phyloP scores from a whole-genome alignment of 2,113 vertebrate genomes.

The Menura novaehollandiae region DNA sequence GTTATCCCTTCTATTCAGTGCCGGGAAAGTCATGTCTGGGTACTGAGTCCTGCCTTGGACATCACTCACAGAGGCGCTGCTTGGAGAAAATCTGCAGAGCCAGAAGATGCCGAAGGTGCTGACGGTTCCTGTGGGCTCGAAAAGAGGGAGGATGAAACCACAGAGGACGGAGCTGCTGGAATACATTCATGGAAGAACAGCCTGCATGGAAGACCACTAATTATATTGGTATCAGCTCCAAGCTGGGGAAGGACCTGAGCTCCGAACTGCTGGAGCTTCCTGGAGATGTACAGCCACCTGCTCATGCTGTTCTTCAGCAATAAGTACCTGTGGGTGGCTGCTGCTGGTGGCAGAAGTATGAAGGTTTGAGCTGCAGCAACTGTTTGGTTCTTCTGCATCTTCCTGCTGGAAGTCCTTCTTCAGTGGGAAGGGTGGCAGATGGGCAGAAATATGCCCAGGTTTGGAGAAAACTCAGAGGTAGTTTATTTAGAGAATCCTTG shows the following conservation, averaged over 20 bases:
- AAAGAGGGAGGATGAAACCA: neutral
- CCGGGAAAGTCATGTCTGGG: fast-evolving
- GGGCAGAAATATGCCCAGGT: neutral
- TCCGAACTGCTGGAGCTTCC: neutral
- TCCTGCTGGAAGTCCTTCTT: neutral
- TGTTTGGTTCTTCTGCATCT: neutral
- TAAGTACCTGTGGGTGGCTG: neutral
- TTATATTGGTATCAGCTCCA: neutral
- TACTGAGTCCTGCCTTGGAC: neutral
- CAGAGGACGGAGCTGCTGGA: neutral
- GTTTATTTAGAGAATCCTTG: neutral
- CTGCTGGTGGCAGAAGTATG: neutral
- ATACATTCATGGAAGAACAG: neutral
- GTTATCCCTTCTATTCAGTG: neutral
- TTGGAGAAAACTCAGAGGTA: neutral
- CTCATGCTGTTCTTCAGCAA: neutral
- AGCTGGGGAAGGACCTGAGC: neutral
- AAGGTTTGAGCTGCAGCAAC: neutral
- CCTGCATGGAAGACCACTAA: neutral
- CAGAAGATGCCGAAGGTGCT: neutral
- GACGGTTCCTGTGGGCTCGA: neutral
- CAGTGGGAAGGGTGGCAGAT: neutral
- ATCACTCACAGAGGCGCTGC: neutral
- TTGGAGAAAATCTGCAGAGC: neutral
- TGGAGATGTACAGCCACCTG: neutral